Base-by-base conservation (phyloP, 2,888 invertebrate genomes). In the Luperina nickerlii region DNA sequence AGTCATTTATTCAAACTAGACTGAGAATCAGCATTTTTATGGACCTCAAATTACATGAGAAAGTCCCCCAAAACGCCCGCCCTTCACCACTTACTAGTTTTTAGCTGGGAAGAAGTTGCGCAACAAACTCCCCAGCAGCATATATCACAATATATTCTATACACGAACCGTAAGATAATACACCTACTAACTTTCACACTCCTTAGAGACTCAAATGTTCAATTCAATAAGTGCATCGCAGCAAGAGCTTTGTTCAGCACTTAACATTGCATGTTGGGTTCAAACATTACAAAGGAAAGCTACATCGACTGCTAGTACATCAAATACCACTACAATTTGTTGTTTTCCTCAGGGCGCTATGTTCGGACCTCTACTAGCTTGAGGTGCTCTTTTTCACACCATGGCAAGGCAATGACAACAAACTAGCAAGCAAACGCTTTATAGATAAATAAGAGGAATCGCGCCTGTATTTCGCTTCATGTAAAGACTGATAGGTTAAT, bases 201-300 rank as follows among this genome's bases (percentile, higher is more conserved):
- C 7, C 32, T 27, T 62, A 24, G 1, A 3, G 20, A 71, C 38
- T 32, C 7, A n/a, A 68, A 13, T 74, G 24, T 77, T 32, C 9
- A 42, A 63, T 63, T 54, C 66, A 75, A 63, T 70, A 48, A 60
- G 66, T 74, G 66, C 54, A 48, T 62, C 9, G 42, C 20, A 48
- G 32, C 6, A 66, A 51, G 27, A 86, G 85, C 80, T 84, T 71
- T 66, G 68, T 63, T 80, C 5, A 60, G 71, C 76, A 87, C 85
- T 87, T 70, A 81, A 67, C 65, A 51, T 69, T 48, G 15, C 77
- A 76, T 84, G 76, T 84, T 5, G 15, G 0, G 45, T 75, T 65
- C 60, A 42, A 69, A 60, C 62, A 65, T 72, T 70, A 87, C 69
- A 77, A 67, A 72, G 24, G 81, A 81, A 80, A 77, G 68, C 20